phyloP scores from a whole-genome alignment of 2,797 vertebrate genomes.

The Rhinophrynus dorsalis region DNA sequence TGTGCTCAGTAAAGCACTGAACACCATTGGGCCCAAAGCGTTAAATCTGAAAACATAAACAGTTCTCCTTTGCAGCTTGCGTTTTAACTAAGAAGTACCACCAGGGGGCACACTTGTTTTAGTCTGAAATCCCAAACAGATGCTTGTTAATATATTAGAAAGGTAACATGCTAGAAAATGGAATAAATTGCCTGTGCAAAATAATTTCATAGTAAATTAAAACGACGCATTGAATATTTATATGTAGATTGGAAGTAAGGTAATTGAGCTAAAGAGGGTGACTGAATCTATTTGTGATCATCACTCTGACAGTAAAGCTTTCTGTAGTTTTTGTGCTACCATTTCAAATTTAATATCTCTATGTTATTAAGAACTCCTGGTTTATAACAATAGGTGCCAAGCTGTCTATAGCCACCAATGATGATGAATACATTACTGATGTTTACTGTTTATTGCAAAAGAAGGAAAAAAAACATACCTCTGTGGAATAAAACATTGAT shows the following conservation, averaged over 20 bases:
- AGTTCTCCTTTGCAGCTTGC: no score
- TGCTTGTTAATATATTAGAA: neutral
- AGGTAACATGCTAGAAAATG: slow-evolving; percentile 9
- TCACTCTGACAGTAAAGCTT: neutral
- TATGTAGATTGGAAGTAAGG: slow-evolving; percentile 11
- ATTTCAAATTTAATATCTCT: slow-evolving; percentile 5
- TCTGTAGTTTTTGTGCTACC: neutral
- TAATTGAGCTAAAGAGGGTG: neutral
- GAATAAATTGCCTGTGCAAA: slow-evolving; percentile 28
- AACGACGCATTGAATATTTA: slow-evolving; percentile 5
- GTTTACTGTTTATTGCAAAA: neutral
- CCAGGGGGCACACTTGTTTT: slow-evolving; percentile 20
- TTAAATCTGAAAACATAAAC: no score
- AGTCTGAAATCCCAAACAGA: neutral
- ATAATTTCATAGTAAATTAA: slow-evolving; percentile 36
- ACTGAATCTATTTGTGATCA: neutral
- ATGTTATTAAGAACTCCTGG: neutral
- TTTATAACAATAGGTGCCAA: neutral
- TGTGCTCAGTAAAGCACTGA: no score
- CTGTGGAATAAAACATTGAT: neutral
- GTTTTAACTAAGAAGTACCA: slow-evolving; percentile 6
- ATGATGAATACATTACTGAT: neutral
- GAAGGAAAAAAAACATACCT: neutral
- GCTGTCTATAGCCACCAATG: neutral
- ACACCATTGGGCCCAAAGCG: no score